phyloP scores from a whole-genome alignment of 1,140 invertebrate genomes.

The Eumaeus atala region DNA sequence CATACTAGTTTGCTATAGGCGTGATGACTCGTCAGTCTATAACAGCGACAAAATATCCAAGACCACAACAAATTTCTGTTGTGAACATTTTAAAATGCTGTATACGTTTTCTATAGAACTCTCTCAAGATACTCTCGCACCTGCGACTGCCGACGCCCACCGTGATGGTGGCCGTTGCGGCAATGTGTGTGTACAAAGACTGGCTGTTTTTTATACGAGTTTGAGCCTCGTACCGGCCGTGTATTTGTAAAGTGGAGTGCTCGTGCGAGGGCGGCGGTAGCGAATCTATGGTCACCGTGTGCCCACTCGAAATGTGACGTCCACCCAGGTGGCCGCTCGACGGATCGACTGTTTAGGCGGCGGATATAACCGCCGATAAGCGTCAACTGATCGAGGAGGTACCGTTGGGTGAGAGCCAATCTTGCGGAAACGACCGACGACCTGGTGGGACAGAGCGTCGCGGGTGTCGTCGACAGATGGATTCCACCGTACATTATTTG shows the following conservation, averaged over 20 bases:
- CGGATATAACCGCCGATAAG: too few relatives aligned
- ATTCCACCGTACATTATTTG: not conserved
- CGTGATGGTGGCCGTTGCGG: conserved; percentile 4
- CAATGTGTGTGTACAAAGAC: conserved; percentile 7
- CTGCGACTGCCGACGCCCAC: conserved; percentile 8
- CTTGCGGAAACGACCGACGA: conserved; percentile 3
- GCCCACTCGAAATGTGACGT: too few relatives aligned
- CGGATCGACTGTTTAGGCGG: too few relatives aligned
- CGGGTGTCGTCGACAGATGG: conserved; percentile 8
- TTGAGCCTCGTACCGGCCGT: conserved; percentile 7
- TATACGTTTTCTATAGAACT: too few relatives aligned
- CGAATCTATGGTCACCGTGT: too few relatives aligned
- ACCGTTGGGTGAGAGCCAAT: conserved; percentile 2
- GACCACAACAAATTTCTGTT: too few relatives aligned
- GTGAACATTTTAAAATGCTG: too few relatives aligned
- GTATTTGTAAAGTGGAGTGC: conserved; percentile 12
- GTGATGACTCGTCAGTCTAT: too few relatives aligned
- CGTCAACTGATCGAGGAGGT: conserved; percentile 5
- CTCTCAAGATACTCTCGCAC: conserved; percentile 7
- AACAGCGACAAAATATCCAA: too few relatives aligned
- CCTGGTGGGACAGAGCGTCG: conserved; percentile 1
- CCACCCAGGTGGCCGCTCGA: too few relatives aligned
- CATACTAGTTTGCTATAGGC: too few relatives aligned
- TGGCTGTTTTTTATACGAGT: conserved; percentile 13
- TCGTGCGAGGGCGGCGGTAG: not conserved